These are phyloP conservation scores for Sitophilus oryzae DNA, from an alignment of 1,140 invertebrate species.

Conservation along the genomic window DNA sequence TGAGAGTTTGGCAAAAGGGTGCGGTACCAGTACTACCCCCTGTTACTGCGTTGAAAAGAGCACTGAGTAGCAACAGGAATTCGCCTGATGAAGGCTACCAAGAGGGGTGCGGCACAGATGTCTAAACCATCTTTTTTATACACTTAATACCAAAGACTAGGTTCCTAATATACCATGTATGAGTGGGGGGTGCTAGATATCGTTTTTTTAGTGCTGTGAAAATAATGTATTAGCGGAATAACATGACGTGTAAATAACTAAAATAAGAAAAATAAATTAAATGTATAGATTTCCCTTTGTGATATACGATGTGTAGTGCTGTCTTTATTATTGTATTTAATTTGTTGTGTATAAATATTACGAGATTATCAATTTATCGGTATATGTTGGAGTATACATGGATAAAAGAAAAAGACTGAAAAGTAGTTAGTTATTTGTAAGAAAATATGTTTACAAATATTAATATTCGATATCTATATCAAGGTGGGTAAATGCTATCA, in stretches of 20 bases:
- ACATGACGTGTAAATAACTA: background rate
- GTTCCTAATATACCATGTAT: constrained; percentile 29
- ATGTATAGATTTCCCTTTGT: background rate
- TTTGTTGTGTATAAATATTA: background rate
- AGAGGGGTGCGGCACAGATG: constrained; percentile 86
- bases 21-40: constrained; percentile 74
- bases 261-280: background rate
- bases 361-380: background rate
- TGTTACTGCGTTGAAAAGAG: constrained; percentile 72
- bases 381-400: background rate
- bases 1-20: constrained; percentile 78
- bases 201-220: background rate
- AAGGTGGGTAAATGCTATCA: background rate
- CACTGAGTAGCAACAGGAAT: constrained; percentile 69
- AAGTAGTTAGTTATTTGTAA: background rate
- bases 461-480: background rate
- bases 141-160: constrained; percentile 35
- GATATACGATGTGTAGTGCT: background rate
- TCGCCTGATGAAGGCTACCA: constrained; percentile 87
- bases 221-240: background rate
- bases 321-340: background rate
- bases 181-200: constrained; percentile 17
- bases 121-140: constrained; percentile 50
- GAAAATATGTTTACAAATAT: background rate
- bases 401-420: background rate